Percentiles rank a stretch among this genome's conserved stretches.
These are phyloP conservation scores for Apodemus sylvaticus DNA, from an alignment of 2,113 vertebrate genomes.

Conservation along the genomic window DNA sequence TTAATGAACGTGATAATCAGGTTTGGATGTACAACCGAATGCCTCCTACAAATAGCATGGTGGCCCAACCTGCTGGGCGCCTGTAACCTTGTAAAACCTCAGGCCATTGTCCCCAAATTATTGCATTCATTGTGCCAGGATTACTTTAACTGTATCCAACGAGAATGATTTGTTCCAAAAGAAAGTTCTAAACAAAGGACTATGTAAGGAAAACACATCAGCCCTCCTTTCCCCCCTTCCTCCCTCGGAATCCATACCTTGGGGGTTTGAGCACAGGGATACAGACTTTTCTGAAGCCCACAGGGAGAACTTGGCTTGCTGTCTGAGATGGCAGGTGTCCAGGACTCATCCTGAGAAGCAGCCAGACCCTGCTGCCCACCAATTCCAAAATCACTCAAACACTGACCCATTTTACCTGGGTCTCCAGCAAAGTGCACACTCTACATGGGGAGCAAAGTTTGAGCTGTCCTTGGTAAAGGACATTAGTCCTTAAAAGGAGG, in stretches of 20 bases:
- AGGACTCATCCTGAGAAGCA: too few species aligned
- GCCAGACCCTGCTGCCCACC: background rate
- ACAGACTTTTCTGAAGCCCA: too few species aligned
- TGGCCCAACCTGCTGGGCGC: background rate
- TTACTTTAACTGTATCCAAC: background rate
- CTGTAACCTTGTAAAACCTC: background rate
- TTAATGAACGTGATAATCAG: slow-evolving; percentile 74
- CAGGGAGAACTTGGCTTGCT: background rate
- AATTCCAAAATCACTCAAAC: background rate
- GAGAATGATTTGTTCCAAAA: slow-evolving; percentile 11
- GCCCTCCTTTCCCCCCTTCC: background rate
- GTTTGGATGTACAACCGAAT: slow-evolving; percentile 56
- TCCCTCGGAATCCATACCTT: background rate
- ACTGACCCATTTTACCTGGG: background rate
- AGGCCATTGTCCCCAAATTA: background rate
- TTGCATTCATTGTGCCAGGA: background rate
- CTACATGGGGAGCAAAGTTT: background rate
- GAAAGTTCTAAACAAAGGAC: slow-evolving; percentile 12
- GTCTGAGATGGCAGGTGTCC: accelerated
- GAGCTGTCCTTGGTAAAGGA: background rate
- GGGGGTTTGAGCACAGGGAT: background rate
- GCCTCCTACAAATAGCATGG: slow-evolving; percentile 41
- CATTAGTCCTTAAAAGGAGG: background rate
- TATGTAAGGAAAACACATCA: background rate
- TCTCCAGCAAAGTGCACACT: background rate